A percentile compares a stretch with the other conserved stretches of the same genome.
Evolutionary conservation across 2,113 vertebrate genomes (phyloP).

Genomic region (Mobula hypostoma): DNA sequence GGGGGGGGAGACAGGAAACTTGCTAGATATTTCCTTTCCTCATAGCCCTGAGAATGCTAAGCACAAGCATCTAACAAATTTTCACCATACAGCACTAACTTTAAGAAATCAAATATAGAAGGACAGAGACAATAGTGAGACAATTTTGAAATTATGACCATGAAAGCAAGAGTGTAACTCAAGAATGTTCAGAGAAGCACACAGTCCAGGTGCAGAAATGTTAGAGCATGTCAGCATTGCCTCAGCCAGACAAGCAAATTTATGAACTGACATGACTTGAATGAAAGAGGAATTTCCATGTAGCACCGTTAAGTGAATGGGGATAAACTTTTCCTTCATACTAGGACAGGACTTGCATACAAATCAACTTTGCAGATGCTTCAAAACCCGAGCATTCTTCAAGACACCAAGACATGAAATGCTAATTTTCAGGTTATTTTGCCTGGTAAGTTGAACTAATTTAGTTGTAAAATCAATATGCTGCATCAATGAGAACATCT

Average conservation of each 20-base stretch:
- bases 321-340: not conserved
- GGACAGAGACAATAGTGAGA: not conserved
- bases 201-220: not conserved
- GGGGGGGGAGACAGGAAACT: not conserved
- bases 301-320: not conserved
- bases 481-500: conserved; percentile 19
- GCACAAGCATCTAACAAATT: not conserved
- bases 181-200: not conserved
- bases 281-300: not conserved
- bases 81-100: not conserved
- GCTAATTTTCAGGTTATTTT: not conserved
- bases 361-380: not conserved
- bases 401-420: not conserved
- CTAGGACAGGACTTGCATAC: not conserved
- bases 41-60: not conserved
- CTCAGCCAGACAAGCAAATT: not conserved
- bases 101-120: not conserved
- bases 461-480: conserved; percentile 13
- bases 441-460: not conserved
- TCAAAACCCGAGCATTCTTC: not conserved
- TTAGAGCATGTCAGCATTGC: not conserved
- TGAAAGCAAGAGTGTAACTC: not conserved
- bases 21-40: not conserved
- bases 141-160: not conserved
- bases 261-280: not conserved